Percentiles rank a stretch among this genome's conserved stretches.
phyloP scores from a whole-genome alignment of 2,113 vertebrate genomes.

The Microtus oregoni region DNA sequence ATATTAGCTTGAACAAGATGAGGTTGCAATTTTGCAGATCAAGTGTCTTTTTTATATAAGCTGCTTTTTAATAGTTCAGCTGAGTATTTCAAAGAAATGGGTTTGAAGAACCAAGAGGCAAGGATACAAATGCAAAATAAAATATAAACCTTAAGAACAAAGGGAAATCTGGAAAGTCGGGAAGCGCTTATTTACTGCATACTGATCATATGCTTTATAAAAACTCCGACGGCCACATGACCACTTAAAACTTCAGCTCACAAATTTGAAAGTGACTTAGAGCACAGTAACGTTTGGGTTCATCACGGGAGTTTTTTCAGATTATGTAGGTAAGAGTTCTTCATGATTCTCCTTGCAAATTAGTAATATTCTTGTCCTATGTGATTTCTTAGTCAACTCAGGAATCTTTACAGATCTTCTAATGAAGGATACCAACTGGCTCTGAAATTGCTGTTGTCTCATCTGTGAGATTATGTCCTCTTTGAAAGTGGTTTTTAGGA shows the following conservation, averaged over 20 bases:
- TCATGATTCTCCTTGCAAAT: not conserved
- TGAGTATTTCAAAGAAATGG: conserved; percentile 35
- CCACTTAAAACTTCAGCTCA: not conserved
- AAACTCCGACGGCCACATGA: not conserved
- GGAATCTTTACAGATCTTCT: not conserved
- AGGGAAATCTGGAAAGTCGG: not conserved
- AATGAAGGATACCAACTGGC: not conserved
- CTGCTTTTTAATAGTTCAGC: not conserved
- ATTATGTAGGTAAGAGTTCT: not conserved
- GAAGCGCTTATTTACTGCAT: not conserved
- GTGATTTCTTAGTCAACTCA: not conserved
- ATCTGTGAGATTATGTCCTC: not conserved
- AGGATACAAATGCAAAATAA: conserved; percentile 9
- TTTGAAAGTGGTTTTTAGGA: not conserved
- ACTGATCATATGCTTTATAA: not conserved
- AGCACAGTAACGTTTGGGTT: not conserved
- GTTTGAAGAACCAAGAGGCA: not conserved
- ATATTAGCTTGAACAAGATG: conserved; percentile 25
- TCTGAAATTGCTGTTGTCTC: not conserved
- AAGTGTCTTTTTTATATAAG: conserved; percentile 18
- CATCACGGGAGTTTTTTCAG: not conserved
- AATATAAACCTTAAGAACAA: not conserved
- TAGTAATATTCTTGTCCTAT: not conserved
- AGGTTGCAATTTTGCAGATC: conserved; percentile 24
- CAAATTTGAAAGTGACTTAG: not conserved